These are phyloP conservation scores for Cololabis saira DNA, from an alignment of 2,113 vertebrate species.

Conservation along the genomic window DNA sequence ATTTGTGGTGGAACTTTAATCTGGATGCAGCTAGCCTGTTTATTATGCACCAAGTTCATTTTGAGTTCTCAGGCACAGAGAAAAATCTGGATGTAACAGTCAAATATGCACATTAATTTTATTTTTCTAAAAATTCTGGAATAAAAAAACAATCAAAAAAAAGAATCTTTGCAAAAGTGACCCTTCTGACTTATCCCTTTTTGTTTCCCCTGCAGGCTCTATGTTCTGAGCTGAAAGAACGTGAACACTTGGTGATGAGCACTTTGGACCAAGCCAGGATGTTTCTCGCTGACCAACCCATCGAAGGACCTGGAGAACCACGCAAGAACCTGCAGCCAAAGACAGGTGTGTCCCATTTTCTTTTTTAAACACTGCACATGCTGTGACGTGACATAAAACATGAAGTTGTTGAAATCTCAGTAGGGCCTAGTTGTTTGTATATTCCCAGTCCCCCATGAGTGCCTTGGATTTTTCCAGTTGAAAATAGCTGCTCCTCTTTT, in stretches of 20 bases:
- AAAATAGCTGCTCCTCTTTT: too few relatives aligned
- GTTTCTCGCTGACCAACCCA: slow-evolving; percentile 96
- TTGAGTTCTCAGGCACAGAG: slow-evolving; percentile 28
- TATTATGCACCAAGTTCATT: slow-evolving; percentile 32
- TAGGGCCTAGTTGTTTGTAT: too few relatives aligned
- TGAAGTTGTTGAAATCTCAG: too few relatives aligned
- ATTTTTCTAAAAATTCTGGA: neutral
- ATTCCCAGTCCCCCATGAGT: too few relatives aligned
- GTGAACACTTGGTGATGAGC: slow-evolving; percentile 87
- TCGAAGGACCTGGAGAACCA: slow-evolving; percentile 95
- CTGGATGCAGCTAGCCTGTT: neutral
- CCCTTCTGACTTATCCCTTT: neutral
- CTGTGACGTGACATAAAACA: neutral
- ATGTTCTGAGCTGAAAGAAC: slow-evolving; percentile 90
- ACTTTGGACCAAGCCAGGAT: slow-evolving; percentile 93
- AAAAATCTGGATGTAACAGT: slow-evolving; percentile 20
- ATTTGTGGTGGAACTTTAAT: too few relatives aligned
- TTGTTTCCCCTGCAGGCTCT: slow-evolving; percentile 79
- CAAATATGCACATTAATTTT: slow-evolving; percentile 14
- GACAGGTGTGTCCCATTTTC: slow-evolving; percentile 74
- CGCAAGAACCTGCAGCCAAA: slow-evolving; percentile 89
- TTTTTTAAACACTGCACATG: neutral
- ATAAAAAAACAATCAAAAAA: too few relatives aligned
- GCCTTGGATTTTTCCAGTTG: too few relatives aligned
- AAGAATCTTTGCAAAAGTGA: too few relatives aligned